Evolutionary conservation across 30 jellyfish, hydroid and myxozoan species (phyloP), one percentile per base, ranked within the genome.

Genomic region (Cassiopea xamachana): DNA sequence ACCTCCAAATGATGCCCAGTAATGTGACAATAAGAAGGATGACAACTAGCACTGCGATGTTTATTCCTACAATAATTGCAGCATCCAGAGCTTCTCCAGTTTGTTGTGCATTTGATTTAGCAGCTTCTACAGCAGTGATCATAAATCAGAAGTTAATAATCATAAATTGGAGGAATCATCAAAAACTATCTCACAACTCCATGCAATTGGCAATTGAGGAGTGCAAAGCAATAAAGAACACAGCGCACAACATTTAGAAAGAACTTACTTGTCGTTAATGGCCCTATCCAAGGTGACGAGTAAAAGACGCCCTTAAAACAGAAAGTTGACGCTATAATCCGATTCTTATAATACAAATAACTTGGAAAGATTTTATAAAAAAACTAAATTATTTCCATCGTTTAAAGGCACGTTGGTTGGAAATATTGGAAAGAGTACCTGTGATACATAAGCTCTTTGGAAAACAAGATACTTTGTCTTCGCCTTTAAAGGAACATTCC

Each of bases 211-310:
- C n/a, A n/a, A n/a, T 27, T 27, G 39, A 27, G 0, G 39, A 27
- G 0, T 0, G 0, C 39, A 27, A 27, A 27, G 0, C 39, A 27
- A 27, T 27, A 27, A 27, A 27, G 39, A 27, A 27, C 39, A 27
- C 39, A 27, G 39, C 39, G 39, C 39, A 27, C 0, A 27, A 27
- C 39, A 27, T 27, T 27, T 27, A 27, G 39, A 27, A 27, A 27
- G 39, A 27, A 3, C 64, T 81, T 70, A 69, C 89, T 79, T 50
- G 98, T 92, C 19, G n/a, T 73, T 4, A 85, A n/a, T 12, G 98
- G 90, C 27, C 89, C 89, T n/a, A 80, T 50, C 98, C 98, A 92
- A 1, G 90, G 91, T 16, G 94, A 79, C 13, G 98, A 85, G 73
- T 76, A 92, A 47, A 15, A 60, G 79, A 39, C 12, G 55, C 12